A percentile compares a stretch with the other conserved stretches of the same genome.
These are phyloP conservation scores for Agonopterix subpropinquella DNA, from an alignment of 2,888 invertebrate genomes.

Conservation along the genomic window DNA sequence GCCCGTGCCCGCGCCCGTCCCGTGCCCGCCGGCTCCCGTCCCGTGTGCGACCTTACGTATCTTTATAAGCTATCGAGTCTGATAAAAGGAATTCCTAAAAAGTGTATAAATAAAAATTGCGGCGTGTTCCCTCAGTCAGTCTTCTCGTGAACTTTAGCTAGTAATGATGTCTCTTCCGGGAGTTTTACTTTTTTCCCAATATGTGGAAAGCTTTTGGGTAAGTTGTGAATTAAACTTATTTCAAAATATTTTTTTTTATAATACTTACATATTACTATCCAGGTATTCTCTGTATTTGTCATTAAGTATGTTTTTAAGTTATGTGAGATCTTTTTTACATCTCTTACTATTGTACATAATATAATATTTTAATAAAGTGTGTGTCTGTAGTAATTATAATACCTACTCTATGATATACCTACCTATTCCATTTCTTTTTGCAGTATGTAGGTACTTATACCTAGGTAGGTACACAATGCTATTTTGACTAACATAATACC, in stretches of 20 bases:
- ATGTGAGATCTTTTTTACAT: background rate
- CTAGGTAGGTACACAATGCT: too few relatives aligned
- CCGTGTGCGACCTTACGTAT: conserved; percentile 22
- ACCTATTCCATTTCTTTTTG: too few relatives aligned
- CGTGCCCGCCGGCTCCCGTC: conserved; percentile 19
- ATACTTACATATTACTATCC: background rate
- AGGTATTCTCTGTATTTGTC: background rate
- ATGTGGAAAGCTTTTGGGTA: conserved; percentile 69
- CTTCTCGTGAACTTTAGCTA: conserved; percentile 45
- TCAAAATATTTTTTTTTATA: background rate
- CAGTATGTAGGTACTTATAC: too few relatives aligned
- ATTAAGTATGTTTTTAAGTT: background rate
- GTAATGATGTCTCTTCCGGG: conserved; percentile 64
- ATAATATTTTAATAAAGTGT: too few relatives aligned
- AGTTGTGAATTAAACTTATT: conserved; percentile 26
- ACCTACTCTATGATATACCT: too few relatives aligned
- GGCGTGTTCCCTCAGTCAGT: conserved; percentile 47
- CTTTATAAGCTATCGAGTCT: conserved; percentile 24
- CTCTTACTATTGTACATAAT: background rate
- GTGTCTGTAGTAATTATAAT: too few relatives aligned
- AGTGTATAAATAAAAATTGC: conserved; percentile 62
- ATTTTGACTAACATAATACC: too few relatives aligned
- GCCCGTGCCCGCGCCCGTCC: too few relatives aligned
- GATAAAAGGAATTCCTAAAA: conserved; percentile 52
- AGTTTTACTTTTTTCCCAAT: conserved; percentile 60